phyloP scores from a whole-genome alignment of 2,113 vertebrate genomes.

The Circaetus cinerascens region DNA sequence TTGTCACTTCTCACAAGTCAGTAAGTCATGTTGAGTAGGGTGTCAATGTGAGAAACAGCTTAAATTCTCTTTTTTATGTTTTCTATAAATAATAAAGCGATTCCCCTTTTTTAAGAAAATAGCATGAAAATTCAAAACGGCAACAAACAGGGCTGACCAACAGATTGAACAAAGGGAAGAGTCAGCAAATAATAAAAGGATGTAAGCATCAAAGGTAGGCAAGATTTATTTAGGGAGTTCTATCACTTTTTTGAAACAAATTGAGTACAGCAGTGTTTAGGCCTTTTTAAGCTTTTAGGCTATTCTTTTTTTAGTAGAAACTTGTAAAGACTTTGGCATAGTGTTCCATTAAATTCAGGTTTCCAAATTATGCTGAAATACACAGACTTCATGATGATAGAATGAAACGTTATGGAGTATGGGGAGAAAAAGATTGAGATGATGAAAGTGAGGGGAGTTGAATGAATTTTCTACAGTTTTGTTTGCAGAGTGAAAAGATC shows the following conservation, averaged over 20 bases:
- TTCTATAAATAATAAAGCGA: not conserved
- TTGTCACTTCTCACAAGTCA: not conserved
- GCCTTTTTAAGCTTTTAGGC: not conserved
- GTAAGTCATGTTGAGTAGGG: not conserved
- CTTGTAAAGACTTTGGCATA: not conserved
- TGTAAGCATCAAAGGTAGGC: not conserved
- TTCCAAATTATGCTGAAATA: not conserved
- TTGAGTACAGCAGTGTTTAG: not conserved
- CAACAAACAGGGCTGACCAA: not conserved
- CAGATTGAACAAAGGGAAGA: not conserved
- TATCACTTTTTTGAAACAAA: not conserved
- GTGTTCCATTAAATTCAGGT: not conserved
- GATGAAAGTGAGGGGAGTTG: not conserved
- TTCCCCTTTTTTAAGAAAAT: not conserved
- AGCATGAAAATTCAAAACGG: not conserved
- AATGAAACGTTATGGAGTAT: not conserved
- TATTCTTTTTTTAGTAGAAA: not conserved
- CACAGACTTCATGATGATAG: not conserved
- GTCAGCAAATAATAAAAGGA: not conserved
- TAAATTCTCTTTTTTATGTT: not conserved
- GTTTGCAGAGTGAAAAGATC: not conserved
- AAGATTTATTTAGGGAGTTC: not conserved
- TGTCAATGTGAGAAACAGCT: not conserved
- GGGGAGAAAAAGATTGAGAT: not conserved
- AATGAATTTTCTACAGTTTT: not conserved